These are phyloP conservation scores for Plemyria rubiginata DNA, from an alignment of 2,888 invertebrate genomes.

Conservation along the genomic window DNA sequence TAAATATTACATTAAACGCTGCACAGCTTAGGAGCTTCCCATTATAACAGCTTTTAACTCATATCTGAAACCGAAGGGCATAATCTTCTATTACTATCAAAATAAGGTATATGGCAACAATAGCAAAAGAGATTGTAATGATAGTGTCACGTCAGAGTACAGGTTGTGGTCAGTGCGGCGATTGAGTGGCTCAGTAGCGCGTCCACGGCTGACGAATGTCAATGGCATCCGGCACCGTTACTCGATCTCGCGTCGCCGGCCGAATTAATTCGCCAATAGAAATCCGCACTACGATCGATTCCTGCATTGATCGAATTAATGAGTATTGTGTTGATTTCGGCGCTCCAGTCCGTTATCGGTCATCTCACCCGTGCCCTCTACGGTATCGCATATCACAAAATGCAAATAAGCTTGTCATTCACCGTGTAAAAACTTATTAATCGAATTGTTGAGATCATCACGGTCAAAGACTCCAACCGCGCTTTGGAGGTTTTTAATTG, in stretches of 20 bases:
- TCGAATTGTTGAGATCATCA: constrained; percentile 62
- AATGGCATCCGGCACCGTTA: constrained; percentile 82
- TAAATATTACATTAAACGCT: neutral
- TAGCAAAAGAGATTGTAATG: constrained; percentile 31
- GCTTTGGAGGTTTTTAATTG: constrained; percentile 51
- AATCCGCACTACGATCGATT: constrained; percentile 75
- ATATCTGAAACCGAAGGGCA: neutral
- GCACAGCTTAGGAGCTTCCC: neutral
- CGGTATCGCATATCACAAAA: constrained; percentile 45
- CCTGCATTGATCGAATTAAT: constrained; percentile 75
- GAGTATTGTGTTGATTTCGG: constrained; percentile 70
- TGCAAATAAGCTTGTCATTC: constrained; percentile 54
- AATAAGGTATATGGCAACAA: constrained; percentile 21
- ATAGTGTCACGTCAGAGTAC: constrained; percentile 48
- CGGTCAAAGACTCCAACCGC: constrained; percentile 65
- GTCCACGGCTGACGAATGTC: constrained; percentile 79
- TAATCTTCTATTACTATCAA: constrained; percentile 5
- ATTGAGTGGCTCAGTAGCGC: constrained; percentile 52
- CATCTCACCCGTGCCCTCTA: constrained; percentile 65
- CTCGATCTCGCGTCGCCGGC: constrained; percentile 75
- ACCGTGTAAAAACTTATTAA: constrained; percentile 61
- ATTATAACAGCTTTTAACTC: neutral
- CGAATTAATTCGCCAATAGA: constrained; percentile 82
- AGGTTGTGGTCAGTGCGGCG: constrained; percentile 46
- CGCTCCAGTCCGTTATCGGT: constrained; percentile 67